phyloP scores from a whole-genome alignment of 2,113 vertebrate species.

The Uria lomvia region DNA sequence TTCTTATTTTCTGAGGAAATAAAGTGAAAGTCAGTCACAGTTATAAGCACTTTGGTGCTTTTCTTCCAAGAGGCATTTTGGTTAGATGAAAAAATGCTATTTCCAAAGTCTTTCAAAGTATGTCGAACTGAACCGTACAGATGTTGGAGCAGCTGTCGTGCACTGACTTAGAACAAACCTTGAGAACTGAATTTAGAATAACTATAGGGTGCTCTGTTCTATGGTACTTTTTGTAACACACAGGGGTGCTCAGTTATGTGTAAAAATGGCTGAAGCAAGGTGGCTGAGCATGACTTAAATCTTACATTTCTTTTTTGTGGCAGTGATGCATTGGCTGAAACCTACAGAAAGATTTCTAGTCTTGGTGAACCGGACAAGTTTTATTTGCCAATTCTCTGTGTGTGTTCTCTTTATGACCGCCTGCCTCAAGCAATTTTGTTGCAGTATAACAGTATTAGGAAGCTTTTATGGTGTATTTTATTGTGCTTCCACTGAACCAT shows the following conservation, averaged over 20 bases:
- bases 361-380: not conserved
- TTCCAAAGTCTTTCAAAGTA: not conserved
- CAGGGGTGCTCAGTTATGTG: not conserved
- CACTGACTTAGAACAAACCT: not conserved
- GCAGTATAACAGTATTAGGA: not conserved
- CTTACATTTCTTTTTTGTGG: not conserved
- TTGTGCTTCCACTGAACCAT: not conserved
- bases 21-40: not conserved
- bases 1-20: not conserved
- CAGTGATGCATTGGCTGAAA: not conserved
- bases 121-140: not conserved
- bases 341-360: not conserved
- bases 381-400: not conserved
- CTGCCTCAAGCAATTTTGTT: not conserved
- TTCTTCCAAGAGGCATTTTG: not conserved
- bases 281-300: not conserved
- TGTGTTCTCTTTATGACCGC: not conserved
- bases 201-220: not conserved
- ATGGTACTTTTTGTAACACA: not conserved
- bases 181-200: not conserved
- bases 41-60: not conserved
- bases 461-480: not conserved
- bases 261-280: not conserved
- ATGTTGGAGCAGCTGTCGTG: not conserved
- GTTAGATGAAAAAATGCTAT: not conserved